Conservation (phyloP, 2,888 invertebrate genomes). For the Latrodectus hesperus region DNA sequence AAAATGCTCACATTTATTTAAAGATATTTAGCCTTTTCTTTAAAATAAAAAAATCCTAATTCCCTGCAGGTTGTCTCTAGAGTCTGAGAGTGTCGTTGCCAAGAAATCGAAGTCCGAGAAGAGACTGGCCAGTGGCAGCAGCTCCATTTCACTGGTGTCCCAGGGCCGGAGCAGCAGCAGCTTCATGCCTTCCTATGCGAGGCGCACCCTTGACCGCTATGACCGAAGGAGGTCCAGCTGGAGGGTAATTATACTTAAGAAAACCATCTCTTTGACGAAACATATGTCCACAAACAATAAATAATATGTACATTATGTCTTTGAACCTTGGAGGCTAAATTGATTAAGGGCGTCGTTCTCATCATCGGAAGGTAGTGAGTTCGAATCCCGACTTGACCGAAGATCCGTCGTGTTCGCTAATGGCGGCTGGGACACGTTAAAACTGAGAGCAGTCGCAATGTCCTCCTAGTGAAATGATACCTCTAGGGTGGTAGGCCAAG, state of each 20-base stretch:
- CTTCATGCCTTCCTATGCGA: conserved; percentile 61
- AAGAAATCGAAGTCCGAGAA: conserved; percentile 55
- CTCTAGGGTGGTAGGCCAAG: too few species aligned
- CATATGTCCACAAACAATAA: too few species aligned
- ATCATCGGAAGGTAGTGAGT: too few species aligned
- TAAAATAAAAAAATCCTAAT: neutral
- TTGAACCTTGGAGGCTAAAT: too few species aligned
- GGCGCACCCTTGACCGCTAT: conserved; percentile 64
- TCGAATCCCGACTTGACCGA: too few species aligned
- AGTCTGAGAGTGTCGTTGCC: conserved; percentile 61
- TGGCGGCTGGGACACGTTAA: too few species aligned
- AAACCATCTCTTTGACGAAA: neutral
- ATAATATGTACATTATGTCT: too few species aligned
- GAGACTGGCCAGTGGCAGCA: conserved; percentile 38
- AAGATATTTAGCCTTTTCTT: neutral
- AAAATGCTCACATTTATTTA: too few species aligned
- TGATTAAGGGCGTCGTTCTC: too few species aligned
- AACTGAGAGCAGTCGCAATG: too few species aligned
- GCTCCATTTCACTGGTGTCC: conserved; percentile 60
- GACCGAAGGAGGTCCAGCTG: conserved; percentile 67
- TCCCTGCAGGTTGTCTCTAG: conserved; percentile 60
- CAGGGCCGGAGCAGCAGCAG: conserved; percentile 62
- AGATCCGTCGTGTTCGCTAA: too few species aligned
- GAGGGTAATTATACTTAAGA: conserved; percentile 47
- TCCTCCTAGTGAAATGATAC: too few species aligned